Percentiles rank a stretch among this genome's conserved stretches.
Evolutionary conservation across 2,888 invertebrate genomes (phyloP).

Genomic region (Hypsopygia costalis): DNA sequence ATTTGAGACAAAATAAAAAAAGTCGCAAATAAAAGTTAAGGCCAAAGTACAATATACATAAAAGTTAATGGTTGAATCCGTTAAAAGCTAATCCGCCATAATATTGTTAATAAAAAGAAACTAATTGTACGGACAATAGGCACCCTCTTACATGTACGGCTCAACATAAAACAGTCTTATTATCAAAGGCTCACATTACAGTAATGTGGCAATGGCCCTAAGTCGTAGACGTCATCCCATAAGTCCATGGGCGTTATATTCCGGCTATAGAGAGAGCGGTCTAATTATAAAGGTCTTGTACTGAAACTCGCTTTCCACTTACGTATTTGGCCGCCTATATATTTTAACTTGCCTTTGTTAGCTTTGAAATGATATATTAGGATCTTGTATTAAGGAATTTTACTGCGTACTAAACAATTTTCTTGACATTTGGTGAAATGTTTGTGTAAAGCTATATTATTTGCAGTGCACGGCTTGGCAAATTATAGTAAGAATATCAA

Average conservation of each 20-base stretch:
- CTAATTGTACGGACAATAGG: neutral
- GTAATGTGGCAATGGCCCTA: constrained; percentile 5
- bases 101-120: neutral
- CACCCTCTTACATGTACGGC: neutral
- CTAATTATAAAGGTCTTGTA: constrained; percentile 7
- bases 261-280: constrained; percentile 1
- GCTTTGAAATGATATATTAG: neutral
- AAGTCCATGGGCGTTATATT: constrained; percentile 4
- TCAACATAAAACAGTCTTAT: neutral
- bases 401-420: too few relatives aligned
- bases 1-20: too few relatives aligned
- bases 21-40: too few relatives aligned
- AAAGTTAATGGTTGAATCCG: too few relatives aligned
- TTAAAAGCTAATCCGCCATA: neutral
- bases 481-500: too few relatives aligned
- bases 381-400: neutral
- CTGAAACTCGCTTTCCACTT: neutral
- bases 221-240: constrained; percentile 4
- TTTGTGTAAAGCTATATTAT: too few relatives aligned
- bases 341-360: neutral
- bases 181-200: constrained; percentile 2
- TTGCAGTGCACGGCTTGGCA: too few relatives aligned
- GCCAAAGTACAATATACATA: too few relatives aligned
- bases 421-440: too few relatives aligned
- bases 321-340: neutral